phyloP scores from a whole-genome alignment of 2,113 vertebrate species.

The Apistogramma diplotaenia region DNA sequence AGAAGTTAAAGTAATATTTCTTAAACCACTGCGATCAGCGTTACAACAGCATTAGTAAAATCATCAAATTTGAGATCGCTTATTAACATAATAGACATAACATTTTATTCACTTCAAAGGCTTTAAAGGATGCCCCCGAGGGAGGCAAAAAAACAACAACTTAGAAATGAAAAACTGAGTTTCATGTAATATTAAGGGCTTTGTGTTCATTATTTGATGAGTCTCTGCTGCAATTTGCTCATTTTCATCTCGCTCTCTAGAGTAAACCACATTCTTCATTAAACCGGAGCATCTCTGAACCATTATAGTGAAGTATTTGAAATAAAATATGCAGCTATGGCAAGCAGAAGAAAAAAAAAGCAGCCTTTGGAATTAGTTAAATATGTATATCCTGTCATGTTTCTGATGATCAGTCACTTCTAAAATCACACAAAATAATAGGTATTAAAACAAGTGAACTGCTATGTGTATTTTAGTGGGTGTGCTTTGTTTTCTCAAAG shows the following conservation, averaged over 20 bases:
- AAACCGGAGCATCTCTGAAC: constrained; percentile 29
- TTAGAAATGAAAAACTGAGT: constrained; percentile 30
- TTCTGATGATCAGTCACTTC: not conserved
- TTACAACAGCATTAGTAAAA: not conserved
- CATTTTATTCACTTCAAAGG: constrained; percentile 7
- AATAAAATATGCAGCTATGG: constrained; percentile 18
- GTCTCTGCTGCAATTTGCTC: constrained; percentile 38
- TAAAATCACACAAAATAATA: not conserved
- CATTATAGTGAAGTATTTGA: constrained; percentile 30
- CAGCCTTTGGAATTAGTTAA: not conserved
- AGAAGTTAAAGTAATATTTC: constrained; percentile 3
- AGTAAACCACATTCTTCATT: constrained; percentile 43
- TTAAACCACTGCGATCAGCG: not conserved
- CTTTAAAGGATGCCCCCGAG: not conserved
- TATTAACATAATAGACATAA: constrained; percentile 1
- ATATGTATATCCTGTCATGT: not conserved
- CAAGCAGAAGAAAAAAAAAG: not conserved
- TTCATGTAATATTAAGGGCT: constrained; percentile 37
- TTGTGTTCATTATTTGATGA: constrained; percentile 46
- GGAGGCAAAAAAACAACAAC: not conserved
- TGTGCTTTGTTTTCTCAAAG: not conserved
- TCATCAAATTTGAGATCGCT: not conserved
- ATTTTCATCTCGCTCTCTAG: constrained; percentile 24
- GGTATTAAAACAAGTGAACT: not conserved
- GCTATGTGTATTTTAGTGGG: not conserved